Base-by-base conservation (phyloP, 1,140 invertebrate species). In the Phthorimaea operculella region DNA sequence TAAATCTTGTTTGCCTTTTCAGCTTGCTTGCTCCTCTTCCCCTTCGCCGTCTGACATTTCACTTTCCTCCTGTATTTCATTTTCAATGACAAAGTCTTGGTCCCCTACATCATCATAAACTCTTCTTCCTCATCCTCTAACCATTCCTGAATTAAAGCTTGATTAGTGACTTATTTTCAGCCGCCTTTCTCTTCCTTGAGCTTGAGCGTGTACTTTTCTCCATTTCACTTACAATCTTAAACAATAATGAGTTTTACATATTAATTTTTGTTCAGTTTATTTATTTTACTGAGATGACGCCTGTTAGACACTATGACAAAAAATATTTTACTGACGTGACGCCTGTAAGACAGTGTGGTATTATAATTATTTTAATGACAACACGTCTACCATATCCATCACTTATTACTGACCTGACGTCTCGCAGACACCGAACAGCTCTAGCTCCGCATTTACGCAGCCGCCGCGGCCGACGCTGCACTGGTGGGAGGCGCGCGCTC, bases 351-450 rank as follows among this genome's bases (percentile, higher is more conserved):
- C 49, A 51, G 21, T 51, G 33, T 51, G 49, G 28, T n/a, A 14
- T 51, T 51, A 51, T 5, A 51, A 51, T 33, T 5, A 51, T 51
- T 33, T 51, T 51, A 51, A 21, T 51, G 49, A 51, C 49, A 33
- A 51, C 33, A 51, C 49, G 49, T 51, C 49, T 51, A 33, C 8
- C 49, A 51, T 8, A 51, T 51, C 28, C 7, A 51, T 51, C 18
- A 33, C 10, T 51, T 51, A 51, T 51, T 51, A 51, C 49, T 51
- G 49, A 51, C 49, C 49, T 51, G 28, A 51, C 49, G 49, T 51
- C 49, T 33, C 33, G 2, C 33, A 21, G 49, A 51, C 49, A 51
- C 49, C 49, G 33, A 51, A 28, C 49, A 14, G 49, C 49, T 51
- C 18, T 51, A 51, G 33, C 49, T 51, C 49, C 49, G 33, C 49